phyloP scores from a whole-genome alignment of 1,140 invertebrate species.

The Caenorhabditis brenneri region DNA sequence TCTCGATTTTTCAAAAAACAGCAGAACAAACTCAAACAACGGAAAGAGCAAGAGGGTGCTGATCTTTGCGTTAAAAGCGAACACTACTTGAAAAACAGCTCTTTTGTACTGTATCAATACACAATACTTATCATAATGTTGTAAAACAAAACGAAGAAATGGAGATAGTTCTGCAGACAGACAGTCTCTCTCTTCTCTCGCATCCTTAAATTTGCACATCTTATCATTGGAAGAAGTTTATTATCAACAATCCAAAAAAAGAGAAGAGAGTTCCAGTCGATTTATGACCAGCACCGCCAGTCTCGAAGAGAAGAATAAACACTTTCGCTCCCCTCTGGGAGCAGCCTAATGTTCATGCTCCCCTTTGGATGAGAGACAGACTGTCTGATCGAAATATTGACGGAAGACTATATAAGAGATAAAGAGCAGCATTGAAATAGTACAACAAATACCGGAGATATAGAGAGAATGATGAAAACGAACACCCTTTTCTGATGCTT shows the following conservation, averaged over 20 bases:
- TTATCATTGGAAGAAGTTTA: background rate
- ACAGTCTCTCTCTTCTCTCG: background rate
- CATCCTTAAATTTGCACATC: background rate
- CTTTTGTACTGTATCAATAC: background rate
- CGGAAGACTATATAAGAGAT: background rate
- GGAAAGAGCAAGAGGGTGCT: background rate
- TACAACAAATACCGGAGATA: background rate
- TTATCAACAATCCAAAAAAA: background rate
- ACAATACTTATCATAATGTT: background rate
- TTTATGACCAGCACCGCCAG: conserved; percentile 30
- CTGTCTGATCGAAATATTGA: background rate
- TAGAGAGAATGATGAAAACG: background rate
- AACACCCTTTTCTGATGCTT: background rate
- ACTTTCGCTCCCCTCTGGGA: too few species aligned
- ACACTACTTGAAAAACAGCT: background rate
- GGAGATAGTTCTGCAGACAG: background rate
- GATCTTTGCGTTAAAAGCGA: background rate
- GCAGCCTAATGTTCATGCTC: too few species aligned
- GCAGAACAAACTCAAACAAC: background rate
- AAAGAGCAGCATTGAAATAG: too few species aligned
- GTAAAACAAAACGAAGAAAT: background rate
- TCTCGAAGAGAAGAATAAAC: background rate
- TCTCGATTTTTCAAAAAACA: background rate
- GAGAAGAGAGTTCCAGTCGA: background rate
- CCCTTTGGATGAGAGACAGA: background rate